Percentiles rank a stretch among this genome's conserved stretches.
phyloP scores from a whole-genome alignment of 2,113 vertebrate genomes.

The Fulica atra region DNA sequence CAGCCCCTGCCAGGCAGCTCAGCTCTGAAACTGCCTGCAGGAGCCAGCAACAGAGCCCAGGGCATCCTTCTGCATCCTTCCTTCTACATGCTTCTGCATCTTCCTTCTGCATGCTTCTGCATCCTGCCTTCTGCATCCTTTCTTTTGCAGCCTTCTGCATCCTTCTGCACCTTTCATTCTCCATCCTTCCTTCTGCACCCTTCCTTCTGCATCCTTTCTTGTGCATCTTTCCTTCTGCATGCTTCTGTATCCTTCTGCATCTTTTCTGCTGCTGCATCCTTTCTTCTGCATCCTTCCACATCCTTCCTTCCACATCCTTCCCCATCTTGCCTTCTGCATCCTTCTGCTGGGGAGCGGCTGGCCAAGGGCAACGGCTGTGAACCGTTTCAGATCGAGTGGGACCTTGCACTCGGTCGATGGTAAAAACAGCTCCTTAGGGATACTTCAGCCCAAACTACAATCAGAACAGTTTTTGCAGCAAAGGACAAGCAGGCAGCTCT shows the following conservation, averaged over 20 bases:
- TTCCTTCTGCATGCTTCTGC: background rate
- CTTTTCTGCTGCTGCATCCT: no score
- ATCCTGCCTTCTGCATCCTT: background rate
- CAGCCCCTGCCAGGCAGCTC: background rate
- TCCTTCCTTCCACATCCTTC: no score
- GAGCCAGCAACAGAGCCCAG: background rate
- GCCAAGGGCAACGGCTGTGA: background rate
- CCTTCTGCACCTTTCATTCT: no score
- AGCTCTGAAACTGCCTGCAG: background rate
- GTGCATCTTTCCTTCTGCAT: no score
- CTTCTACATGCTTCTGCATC: background rate
- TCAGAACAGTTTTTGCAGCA: background rate
- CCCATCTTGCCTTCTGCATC: no score
- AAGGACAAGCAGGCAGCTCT: background rate
- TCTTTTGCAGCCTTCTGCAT: no score
- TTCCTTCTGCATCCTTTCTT: no score
- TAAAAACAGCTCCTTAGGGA: background rate
- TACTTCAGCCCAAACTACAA: background rate
- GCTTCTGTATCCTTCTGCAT: no score
- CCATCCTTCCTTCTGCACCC: no score
- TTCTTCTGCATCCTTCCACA: no score
- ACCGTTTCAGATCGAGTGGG: background rate
- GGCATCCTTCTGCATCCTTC: background rate
- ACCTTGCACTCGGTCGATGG: background rate
- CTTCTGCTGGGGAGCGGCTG: background rate